Conservation (phyloP, 2,113 vertebrate species). For the Pteronura brasiliensis region DNA sequence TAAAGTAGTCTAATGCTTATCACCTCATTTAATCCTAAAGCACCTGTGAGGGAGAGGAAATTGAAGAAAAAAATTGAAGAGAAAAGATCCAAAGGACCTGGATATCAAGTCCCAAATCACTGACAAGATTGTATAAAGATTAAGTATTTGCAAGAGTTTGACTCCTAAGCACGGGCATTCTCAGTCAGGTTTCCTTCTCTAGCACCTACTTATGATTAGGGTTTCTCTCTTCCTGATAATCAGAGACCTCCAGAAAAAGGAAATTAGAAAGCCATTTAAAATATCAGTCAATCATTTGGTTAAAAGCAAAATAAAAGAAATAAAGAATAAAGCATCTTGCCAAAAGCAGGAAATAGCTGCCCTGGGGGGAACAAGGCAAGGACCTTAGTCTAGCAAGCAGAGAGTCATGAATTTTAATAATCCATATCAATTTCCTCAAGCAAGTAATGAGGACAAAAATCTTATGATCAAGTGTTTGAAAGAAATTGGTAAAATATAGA, state of each 20-base stretch:
- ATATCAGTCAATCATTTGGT: neutral
- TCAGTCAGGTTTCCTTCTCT: neutral
- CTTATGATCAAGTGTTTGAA: constrained; percentile 9
- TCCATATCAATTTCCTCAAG: neutral
- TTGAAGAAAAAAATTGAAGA: neutral
- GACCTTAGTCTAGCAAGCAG: neutral
- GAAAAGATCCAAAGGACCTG: neutral
- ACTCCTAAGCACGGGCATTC: neutral
- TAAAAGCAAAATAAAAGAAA: constrained; percentile 35
- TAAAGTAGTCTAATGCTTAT: neutral
- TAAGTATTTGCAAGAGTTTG: neutral
- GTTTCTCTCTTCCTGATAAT: neutral
- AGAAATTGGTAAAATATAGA: neutral
- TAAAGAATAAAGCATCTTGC: neutral
- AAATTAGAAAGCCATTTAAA: neutral
- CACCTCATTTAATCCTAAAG: neutral
- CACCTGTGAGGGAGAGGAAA: neutral
- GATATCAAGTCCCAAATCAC: neutral
- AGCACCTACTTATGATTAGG: neutral
- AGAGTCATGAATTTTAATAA: neutral
- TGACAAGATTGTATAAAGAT: neutral
- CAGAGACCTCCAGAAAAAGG: neutral
- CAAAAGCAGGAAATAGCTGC: neutral
- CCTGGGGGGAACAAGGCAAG: neutral
- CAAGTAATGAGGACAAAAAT: neutral